Conservation (phyloP, 2,113 vertebrate species). For the Limnothrissa miodon region DNA sequence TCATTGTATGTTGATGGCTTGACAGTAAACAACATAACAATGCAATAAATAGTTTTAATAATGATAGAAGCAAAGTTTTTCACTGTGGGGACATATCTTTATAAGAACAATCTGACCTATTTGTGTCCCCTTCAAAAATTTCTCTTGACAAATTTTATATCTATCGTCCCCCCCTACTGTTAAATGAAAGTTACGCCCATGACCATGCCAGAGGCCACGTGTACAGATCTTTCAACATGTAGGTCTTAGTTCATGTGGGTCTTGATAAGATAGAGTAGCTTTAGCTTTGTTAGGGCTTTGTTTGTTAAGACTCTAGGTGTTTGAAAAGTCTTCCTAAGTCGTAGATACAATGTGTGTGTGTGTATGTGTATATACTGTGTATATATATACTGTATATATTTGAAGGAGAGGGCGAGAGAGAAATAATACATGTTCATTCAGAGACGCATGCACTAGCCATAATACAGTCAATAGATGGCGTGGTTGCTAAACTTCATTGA, state of each 20-base stretch:
- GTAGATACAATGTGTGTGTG: not conserved
- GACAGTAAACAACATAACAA: no score
- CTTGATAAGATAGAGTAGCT: conserved; percentile 1
- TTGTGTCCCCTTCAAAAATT: no score
- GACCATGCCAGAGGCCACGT: not conserved
- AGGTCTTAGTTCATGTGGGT: not conserved
- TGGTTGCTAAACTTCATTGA: not conserved
- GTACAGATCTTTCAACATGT: not conserved
- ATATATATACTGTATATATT: no score
- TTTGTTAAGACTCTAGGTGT: not conserved
- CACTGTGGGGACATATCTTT: no score
- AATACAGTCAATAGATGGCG: not conserved
- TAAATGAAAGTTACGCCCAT: no score
- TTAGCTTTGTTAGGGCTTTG: not conserved
- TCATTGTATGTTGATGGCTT: no score
- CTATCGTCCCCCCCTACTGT: no score
- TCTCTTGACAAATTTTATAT: no score
- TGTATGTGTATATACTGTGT: no score
- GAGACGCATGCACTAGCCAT: not conserved
- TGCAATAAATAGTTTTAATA: no score
- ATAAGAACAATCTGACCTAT: no score
- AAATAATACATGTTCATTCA: not conserved
- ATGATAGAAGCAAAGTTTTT: no score
- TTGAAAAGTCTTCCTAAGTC: not conserved
- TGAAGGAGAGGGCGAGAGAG: not conserved